Evolutionary conservation across 2,888 invertebrate genomes (phyloP), one percentile per base, ranked within the genome.

Genomic region (Cyclophora albipunctata): DNA sequence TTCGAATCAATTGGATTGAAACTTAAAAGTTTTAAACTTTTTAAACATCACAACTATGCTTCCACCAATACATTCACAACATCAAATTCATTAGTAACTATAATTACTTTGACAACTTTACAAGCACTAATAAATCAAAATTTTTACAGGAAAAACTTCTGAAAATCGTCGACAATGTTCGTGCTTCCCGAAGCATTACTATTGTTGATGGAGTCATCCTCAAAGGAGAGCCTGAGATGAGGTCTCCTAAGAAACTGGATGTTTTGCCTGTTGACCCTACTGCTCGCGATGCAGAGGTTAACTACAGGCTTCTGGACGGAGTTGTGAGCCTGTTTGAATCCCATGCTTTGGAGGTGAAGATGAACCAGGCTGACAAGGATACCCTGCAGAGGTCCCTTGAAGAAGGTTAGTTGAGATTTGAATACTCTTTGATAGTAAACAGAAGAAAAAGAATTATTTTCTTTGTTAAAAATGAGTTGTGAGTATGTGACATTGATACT

Each of bases 281-380:
- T 60, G 92, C 93, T 7, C 91, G 93, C 50, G 94, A 95, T 75
- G 90, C 91, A 52, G 93, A 93, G 67, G 89, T 95, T 53, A 94
- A 95, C 72, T 90, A 91, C 58, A 90, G 94, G 56, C 86, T 96
- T 49, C 81, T 94, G 57, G 95, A 96, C 70, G 92, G 93, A 58
- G 90, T 95, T 5, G 92, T 93, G 58, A 91, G 92, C 64, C 92
- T 95, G 76, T 91, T 95, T 60, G 92, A 93, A 67, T 92, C 93
- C 47, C 95, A 95, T 69, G 93, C 94, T 20, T 85, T 96, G 44
- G 95, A 96, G 72, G 92, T 96, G 67, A 95, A 95, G 78, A 90
- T 96, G 66, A 95, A 95, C 64, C 92, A 92, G 55, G 91, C 91
- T 47, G 91, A 93, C 44, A 91, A 94, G 62, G 90, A 92, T 62